These are phyloP conservation scores for Pipra filicauda DNA, from an alignment of 2,113 vertebrate genomes.

Conservation along the genomic window DNA sequence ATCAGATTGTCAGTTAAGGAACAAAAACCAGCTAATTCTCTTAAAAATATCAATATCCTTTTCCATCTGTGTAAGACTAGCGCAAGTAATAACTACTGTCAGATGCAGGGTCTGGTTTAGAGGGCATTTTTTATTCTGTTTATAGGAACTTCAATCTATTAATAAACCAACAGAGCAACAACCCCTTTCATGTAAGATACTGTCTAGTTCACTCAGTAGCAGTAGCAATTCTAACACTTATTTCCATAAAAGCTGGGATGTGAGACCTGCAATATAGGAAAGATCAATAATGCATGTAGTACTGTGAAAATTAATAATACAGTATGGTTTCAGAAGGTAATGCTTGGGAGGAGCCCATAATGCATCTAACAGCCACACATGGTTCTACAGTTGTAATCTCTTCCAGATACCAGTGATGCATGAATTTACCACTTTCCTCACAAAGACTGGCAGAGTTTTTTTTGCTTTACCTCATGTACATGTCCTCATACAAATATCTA, in stretches of 20 bases:
- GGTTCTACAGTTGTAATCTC: not conserved
- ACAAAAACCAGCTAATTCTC: not conserved
- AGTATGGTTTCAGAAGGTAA: not conserved
- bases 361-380: not conserved
- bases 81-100: accelerated
- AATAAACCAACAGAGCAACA: not conserved
- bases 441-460: not conserved
- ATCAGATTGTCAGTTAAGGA: not conserved
- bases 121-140: not conserved
- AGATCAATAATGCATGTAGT: not conserved
- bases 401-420: not conserved
- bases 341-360: not conserved
- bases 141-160: not conserved
- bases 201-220: not conserved
- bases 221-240: not conserved
- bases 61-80: not conserved
- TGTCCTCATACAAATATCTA: not conserved
- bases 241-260: not conserved
- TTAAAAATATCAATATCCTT: not conserved
- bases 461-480: not conserved
- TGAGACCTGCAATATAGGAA: not conserved
- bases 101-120: not conserved
- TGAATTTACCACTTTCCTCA: not conserved
- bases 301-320: not conserved
- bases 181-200: not conserved